Evolutionary conservation across 2,888 invertebrate genomes (phyloP).

Genomic region (Cantharis rufa): DNA sequence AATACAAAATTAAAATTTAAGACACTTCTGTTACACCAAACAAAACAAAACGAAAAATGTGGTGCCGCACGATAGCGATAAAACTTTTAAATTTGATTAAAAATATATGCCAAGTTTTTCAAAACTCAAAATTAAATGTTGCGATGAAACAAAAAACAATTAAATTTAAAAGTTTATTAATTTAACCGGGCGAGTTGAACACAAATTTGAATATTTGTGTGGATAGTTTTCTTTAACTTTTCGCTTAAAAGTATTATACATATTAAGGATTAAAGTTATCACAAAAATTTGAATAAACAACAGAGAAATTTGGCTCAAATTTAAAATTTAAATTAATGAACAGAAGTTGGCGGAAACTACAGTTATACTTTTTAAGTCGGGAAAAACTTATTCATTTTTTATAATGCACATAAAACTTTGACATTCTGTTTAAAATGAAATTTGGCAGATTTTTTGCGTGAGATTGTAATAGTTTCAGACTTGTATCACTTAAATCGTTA

Average conservation of each 20-base stretch:
- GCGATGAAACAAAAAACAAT: background rate
- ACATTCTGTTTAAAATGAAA: background rate
- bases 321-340: background rate
- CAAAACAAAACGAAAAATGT: background rate
- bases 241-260: background rate
- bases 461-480: too few species aligned
- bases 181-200: background rate
- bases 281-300: background rate
- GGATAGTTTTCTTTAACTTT: background rate
- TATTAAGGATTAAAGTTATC: background rate
- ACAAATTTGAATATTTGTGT: background rate
- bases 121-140: background rate
- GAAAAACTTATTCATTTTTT: background rate
- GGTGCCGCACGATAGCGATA: background rate
- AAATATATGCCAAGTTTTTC: background rate
- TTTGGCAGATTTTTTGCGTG: background rate
- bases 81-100: background rate
- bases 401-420: background rate
- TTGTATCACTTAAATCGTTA: background rate
- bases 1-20: background rate
- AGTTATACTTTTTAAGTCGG: background rate
- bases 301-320: background rate
- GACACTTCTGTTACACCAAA: background rate
- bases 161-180: background rate
- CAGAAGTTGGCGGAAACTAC: background rate